Evolutionary conservation across 1,140 invertebrate genomes (phyloP).

Genomic region (Vanessa tameamea): DNA sequence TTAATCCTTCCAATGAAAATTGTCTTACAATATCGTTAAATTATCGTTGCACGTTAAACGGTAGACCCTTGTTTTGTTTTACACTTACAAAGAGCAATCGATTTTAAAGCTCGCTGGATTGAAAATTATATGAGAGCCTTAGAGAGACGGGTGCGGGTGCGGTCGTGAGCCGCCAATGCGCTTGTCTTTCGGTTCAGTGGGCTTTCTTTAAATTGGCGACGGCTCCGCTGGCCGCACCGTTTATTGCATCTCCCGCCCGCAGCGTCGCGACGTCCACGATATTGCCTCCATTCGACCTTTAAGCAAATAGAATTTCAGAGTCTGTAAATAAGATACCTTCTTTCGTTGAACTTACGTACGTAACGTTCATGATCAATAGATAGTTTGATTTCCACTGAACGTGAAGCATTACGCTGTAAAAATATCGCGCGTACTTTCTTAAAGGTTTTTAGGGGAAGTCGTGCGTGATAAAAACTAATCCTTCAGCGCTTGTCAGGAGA

Average conservation of each 20-base stretch:
- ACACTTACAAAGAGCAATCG: constrained; percentile 78
- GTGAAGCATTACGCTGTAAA: background rate
- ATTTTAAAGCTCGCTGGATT: constrained; percentile 80
- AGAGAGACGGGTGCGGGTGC: constrained; percentile 65
- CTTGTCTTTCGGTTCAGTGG: constrained; percentile 82
- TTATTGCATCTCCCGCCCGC: constrained; percentile 76
- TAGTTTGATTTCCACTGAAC: constrained; percentile 54
- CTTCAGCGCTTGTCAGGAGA: constrained; percentile 62
- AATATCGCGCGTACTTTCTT: constrained; percentile 18
- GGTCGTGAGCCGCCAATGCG: constrained; percentile 79
- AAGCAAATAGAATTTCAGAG: constrained; percentile 77
- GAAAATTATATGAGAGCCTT: constrained; percentile 80
- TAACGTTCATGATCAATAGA: background rate
- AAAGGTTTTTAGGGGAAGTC: constrained; percentile 46
- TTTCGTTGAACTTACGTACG: constrained; percentile 63
- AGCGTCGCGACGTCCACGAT: constrained; percentile 75
- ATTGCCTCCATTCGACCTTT: constrained; percentile 78
- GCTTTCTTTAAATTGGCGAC: constrained; percentile 82
- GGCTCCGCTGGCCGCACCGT: constrained; percentile 73
- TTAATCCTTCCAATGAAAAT: constrained; percentile 32
- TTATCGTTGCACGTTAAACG: constrained; percentile 52
- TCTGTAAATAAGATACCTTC: constrained; percentile 73
- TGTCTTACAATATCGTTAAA: constrained; percentile 58
- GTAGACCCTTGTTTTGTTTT: constrained; percentile 62
- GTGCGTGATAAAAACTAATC: constrained; percentile 75